Evolutionary conservation across 2,888 invertebrate genomes (phyloP), one percentile per base, ranked within the genome.

Genomic region (Bombylius discolor): DNA sequence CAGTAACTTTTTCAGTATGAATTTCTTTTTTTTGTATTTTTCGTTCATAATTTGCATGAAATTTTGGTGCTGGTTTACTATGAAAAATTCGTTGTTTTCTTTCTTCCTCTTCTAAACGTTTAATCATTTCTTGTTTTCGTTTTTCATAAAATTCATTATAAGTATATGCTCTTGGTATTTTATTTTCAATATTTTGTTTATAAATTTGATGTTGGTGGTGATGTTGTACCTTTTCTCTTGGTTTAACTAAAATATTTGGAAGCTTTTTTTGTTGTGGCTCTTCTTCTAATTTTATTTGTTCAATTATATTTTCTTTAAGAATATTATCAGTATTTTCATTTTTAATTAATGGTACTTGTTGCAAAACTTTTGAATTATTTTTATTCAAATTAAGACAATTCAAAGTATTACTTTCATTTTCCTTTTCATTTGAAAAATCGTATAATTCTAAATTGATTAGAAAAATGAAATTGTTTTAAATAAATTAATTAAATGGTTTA

Each of bases 11-110:
- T 6, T 32, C 5, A 23, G 14, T 5, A 50, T 45, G 45, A 5
- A 7, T 5, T 33, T 23, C 31, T 31, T 39, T 13, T 36, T 36
- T 45, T 1, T 14, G 14, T 32, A 9, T 61, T 51, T 52, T 49
- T n/a, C 53, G 60, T 42, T 64, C 62, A 46, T 66, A 63, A 7
- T 61, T 32, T 0, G 57, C 56, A 8, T 56, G 62, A 14, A 70
- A 70, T 44, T 71, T 71, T 0, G 72, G 72, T 23, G 63, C 66
- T 5, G 72, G 73, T 0, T 67, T 64, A 49, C 73, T 70, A 32
- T 65, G 70, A 58, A 73, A 73, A 55, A 68, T 58, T 2, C 73
- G 65, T 47, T 64, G 66, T 55, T 70, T 71, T 0, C 65, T 66
- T 46, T 71, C 70, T 36, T 72, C 69, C 33, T 70, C 66, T 6